Evolutionary conservation across 2,113 vertebrate genomes (phyloP), one percentile per base, ranked within the genome.

Genomic region (Odobenus rosmarus): DNA sequence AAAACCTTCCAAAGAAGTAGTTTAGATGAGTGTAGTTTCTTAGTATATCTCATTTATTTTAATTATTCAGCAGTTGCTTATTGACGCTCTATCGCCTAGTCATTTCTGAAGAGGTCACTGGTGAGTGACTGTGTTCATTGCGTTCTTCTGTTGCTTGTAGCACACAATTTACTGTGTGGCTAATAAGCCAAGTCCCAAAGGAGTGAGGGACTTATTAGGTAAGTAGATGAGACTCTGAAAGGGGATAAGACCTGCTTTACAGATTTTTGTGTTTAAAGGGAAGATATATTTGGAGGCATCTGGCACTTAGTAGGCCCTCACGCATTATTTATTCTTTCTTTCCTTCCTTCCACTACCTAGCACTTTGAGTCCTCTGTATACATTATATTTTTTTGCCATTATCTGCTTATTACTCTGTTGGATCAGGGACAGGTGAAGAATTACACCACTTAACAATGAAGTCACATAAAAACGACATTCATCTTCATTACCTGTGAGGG

Each of bases 191-290:
- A 67, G 13, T 94, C 36, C 87, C 85, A 77, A 90, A 49, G 28
- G 39, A 62, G 14, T 62, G 21, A 87, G 72, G 57, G 51, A 57
- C 88, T 92, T 77, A 7, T 24, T 87, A 83, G 51, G 2, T 51
- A 64, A 87, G 36, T 46, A 64, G 57, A 31, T 79, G n/a, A 49
- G 89, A 90, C 46, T 72, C 36, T 59, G 92, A 31, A 55, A 15
- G n/a, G 21, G 39, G 61, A 5, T 64, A 57, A 79, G 33, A 67
- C 64, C 15, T 49, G 19, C n/a, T 39, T 62, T 77, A 49, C 3
- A 90, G 84, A 64, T 59, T 86, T 86, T 90, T 93, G 57, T 77
- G 31, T 84, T 94, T 88, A 90, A 93, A 87, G 77, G 59, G 26
- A 87, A 76, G 81, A 39, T 90, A 81, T 42, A 57, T 93, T 31